phyloP scores from a whole-genome alignment of 1,140 invertebrate species.

The Philaenus spumarius region DNA sequence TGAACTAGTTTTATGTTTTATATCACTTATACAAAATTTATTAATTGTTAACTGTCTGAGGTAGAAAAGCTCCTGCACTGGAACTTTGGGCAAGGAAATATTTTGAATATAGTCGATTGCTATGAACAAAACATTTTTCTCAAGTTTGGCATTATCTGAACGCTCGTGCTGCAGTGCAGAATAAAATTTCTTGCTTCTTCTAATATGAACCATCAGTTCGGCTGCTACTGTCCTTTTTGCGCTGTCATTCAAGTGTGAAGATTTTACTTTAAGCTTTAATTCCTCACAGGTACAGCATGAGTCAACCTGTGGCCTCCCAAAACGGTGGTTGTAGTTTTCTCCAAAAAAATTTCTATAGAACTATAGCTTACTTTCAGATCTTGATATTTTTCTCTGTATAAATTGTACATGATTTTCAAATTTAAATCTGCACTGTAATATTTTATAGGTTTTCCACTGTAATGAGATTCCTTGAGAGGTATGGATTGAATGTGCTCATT shows the following conservation, averaged over 20 bases:
- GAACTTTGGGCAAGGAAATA: conserved; percentile 28
- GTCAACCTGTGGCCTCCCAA: neutral
- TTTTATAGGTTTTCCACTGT: no score
- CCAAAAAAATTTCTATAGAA: conserved; percentile 30
- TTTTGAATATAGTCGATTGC: conserved; percentile 37
- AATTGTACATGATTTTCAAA: conserved; percentile 33
- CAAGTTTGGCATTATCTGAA: conserved; percentile 21
- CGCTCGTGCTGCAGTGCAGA: neutral
- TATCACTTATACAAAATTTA: no score
- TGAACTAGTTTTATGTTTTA: no score
- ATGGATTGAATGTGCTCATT: no score
- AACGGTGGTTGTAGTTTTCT: conserved; percentile 26
- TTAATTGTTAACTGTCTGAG: no score
- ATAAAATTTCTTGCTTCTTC: no score
- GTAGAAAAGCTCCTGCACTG: no score
- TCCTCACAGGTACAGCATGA: conserved; percentile 11
- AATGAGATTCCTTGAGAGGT: no score
- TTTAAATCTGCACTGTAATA: conserved; percentile 30
- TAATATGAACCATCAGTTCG: no score
- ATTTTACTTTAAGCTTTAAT: conserved; percentile 1
- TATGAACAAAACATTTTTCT: conserved; percentile 21
- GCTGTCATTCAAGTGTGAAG: neutral
- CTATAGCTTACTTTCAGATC: conserved; percentile 13
- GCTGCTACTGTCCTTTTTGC: neutral
- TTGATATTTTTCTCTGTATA: conserved; percentile 27